Conservation (phyloP, 2,888 invertebrate genomes). For the Cosmorhoe ocellata region DNA sequence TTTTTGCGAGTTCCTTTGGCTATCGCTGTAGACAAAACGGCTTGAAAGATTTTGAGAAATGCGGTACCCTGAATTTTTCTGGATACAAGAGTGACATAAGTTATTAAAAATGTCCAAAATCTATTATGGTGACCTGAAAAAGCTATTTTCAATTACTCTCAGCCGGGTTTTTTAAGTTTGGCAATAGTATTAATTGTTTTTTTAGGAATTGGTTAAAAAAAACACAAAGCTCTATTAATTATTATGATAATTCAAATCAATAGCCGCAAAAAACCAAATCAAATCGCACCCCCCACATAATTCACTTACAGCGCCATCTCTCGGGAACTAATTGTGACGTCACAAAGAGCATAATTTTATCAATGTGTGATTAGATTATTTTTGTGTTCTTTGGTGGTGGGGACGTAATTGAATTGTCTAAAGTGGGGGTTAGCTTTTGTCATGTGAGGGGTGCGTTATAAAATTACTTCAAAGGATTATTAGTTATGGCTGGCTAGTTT, state of each 20-base stretch:
- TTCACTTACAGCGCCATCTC: slow-evolving; percentile 47
- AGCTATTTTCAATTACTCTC: too few relatives aligned
- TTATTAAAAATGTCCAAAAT: too few relatives aligned
- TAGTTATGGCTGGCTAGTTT: slow-evolving; percentile 14
- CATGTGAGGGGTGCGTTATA: slow-evolving; percentile 19
- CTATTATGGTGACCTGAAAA: too few relatives aligned
- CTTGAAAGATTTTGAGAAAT: too few relatives aligned
- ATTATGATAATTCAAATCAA: slow-evolving; percentile 25
- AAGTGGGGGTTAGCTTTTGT: slow-evolving; percentile 21
- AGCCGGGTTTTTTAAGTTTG: too few relatives aligned
- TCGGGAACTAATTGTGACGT: slow-evolving; percentile 58
- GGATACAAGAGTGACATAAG: too few relatives aligned
- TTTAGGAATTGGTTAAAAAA: too few relatives aligned
- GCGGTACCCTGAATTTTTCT: too few relatives aligned
- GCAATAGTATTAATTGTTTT: too few relatives aligned
- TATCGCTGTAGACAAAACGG: too few relatives aligned
- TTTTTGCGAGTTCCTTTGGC: too few relatives aligned
- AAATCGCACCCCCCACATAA: slow-evolving; percentile 35
- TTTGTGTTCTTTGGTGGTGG: slow-evolving; percentile 58
- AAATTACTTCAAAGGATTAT: slow-evolving; percentile 18
- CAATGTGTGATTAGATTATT: slow-evolving; percentile 67
- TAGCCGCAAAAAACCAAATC: slow-evolving; percentile 23
- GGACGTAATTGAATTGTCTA: slow-evolving; percentile 29
- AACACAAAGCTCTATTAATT: too few relatives aligned
- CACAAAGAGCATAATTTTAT: slow-evolving; percentile 65